Conservation (phyloP, 1,140 invertebrate species). For the Zeugodacus cucurbitae region DNA sequence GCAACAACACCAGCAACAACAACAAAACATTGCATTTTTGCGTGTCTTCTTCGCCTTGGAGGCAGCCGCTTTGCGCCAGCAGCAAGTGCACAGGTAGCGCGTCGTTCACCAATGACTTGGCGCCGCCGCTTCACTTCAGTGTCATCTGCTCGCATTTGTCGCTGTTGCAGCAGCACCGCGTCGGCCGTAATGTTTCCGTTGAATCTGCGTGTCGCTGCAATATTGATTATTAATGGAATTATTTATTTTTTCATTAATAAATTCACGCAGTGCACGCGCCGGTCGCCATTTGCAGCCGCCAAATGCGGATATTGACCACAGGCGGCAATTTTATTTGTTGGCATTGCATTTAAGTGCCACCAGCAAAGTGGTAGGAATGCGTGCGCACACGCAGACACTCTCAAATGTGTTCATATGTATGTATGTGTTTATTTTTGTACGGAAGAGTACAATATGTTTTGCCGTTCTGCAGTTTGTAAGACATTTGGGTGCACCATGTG, state of each 20-base stretch:
- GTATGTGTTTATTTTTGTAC: no score
- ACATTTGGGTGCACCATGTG: no score
- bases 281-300: neutral
- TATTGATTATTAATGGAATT: constrained; percentile 23
- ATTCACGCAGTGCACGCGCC: neutral
- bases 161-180: neutral
- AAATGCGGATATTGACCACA: neutral
- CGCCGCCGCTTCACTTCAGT: neutral
- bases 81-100: neutral
- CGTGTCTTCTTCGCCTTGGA: neutral
- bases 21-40: neutral
- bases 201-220: constrained; percentile 16
- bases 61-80: no score
- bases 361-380: neutral
- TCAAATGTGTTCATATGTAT: neutral
- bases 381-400: neutral
- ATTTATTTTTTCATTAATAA: neutral
- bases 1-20: neutral
- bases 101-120: neutral
- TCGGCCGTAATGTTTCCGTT: neutral
- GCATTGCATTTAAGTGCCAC: neutral
- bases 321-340: neutral
- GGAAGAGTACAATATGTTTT: no score
- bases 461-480: no score
- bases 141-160: neutral